Evolutionary conservation across 2,888 invertebrate genomes (phyloP).

Genomic region (Parthenolecanium corni): DNA sequence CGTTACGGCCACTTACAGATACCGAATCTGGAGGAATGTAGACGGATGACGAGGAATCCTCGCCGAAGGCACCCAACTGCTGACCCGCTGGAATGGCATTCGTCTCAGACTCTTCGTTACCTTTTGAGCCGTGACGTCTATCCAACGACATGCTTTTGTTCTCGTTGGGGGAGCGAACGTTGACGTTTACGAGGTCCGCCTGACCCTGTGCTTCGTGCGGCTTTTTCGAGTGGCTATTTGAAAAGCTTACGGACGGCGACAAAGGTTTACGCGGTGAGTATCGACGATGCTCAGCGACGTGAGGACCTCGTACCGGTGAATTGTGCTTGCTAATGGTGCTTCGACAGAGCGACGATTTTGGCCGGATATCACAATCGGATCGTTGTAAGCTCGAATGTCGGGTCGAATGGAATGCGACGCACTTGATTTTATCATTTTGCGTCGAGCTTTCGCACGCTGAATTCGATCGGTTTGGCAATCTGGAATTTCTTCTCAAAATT

Average conservation of each 20-base stretch:
- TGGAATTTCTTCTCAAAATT: not conserved
- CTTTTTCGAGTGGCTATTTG: not conserved
- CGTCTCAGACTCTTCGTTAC: no score
- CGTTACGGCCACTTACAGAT: conserved; percentile 3
- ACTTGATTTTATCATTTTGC: conserved; percentile 12
- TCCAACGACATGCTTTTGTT: no score
- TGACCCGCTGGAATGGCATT: no score
- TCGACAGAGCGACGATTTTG: not conserved
- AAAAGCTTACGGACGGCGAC: not conserved
- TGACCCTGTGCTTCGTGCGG: no score
- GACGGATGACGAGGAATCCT: not conserved
- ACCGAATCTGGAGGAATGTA: not conserved
- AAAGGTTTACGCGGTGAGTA: conserved; percentile 8
- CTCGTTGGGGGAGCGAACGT: no score
- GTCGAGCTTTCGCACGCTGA: conserved; percentile 7
- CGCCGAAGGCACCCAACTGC: not conserved
- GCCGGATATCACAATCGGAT: conserved; percentile 8
- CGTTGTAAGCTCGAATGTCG: conserved; percentile 18
- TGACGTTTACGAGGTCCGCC: not conserved
- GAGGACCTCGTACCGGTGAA: conserved; percentile 4
- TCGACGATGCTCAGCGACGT: conserved; percentile 5
- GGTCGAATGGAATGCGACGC: not conserved
- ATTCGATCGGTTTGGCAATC: conserved; percentile 11
- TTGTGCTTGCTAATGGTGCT: conserved; percentile 11
- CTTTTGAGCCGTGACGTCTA: no score